Conservation (phyloP, 1,140 invertebrate genomes). For the Probaryconus sp. region DNA sequence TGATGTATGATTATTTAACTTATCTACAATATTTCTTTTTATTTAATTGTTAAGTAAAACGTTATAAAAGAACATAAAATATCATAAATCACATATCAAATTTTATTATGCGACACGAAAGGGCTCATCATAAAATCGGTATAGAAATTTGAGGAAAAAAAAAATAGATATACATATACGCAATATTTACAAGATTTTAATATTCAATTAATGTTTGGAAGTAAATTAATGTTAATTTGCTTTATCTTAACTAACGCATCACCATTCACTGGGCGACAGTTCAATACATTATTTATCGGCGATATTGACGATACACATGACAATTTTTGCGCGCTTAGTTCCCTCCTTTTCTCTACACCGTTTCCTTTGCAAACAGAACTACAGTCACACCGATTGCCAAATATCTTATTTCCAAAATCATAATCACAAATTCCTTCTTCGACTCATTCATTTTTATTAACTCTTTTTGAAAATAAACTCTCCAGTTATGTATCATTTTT, state of each 20-base stretch:
- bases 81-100: constrained; percentile 59
- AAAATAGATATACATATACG: constrained; percentile 58
- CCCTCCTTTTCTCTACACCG: constrained; percentile 41
- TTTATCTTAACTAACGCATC: constrained; percentile 55
- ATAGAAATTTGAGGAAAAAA: constrained; percentile 59
- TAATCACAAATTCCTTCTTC: neutral
- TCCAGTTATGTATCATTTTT: constrained; percentile 13
- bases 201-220: constrained; percentile 57
- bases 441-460: too few relatives aligned
- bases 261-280: constrained; percentile 55
- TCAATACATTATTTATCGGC: constrained; percentile 58
- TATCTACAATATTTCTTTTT: constrained; percentile 61
- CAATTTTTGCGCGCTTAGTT: constrained; percentile 53
- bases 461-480: constrained; percentile 55
- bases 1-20: constrained; percentile 62
- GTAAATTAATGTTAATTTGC: constrained; percentile 60
- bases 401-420: constrained; percentile 53
- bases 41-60: constrained; percentile 58
- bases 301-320: constrained; percentile 60
- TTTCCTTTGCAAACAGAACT: constrained; percentile 35
- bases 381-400: constrained; percentile 27
- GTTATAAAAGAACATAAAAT: constrained; percentile 59
- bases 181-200: constrained; percentile 60
- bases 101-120: constrained; percentile 63
- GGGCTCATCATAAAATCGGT: constrained; percentile 57